Percentiles rank a stretch among this genome's conserved stretches.
Conservation (phyloP, 2,797 vertebrate species). For the Tachyglossus aculeatus region DNA sequence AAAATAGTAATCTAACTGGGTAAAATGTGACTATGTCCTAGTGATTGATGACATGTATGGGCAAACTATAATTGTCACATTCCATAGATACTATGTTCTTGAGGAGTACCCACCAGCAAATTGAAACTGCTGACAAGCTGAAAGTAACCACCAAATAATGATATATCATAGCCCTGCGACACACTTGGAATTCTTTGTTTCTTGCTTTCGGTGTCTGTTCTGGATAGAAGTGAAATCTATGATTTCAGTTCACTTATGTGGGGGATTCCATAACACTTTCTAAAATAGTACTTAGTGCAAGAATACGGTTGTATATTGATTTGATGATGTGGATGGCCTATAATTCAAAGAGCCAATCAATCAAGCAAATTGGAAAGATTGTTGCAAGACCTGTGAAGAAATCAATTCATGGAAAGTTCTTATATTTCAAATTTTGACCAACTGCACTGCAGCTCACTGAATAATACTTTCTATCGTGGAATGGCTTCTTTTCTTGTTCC, state of each 20-base stretch:
- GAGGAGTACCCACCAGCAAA: not conserved
- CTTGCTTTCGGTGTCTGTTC: not conserved
- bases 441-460: constrained; percentile 3
- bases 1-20: not conserved
- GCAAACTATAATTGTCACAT: not conserved
- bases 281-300: constrained; percentile 35
- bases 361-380: constrained; percentile 52
- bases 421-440: constrained; percentile 50
- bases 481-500: constrained; percentile 12
- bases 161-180: accelerated
- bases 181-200: constrained; percentile 1
- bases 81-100: not conserved
- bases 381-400: constrained; percentile 40
- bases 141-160: not conserved
- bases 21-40: not conserved
- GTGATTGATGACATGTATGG: not conserved
- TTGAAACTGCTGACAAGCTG: not conserved
- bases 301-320: constrained; percentile 25
- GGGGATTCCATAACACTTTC: not conserved
- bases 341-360: constrained; percentile 38
- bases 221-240: not conserved
- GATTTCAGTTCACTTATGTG: constrained; percentile 16
- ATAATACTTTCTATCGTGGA: not conserved
- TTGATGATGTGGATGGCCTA: constrained; percentile 1
- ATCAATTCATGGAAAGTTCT: constrained; percentile 48